Evolutionary conservation across 2,797 vertebrate species (phyloP).

Genomic region (Rhabdophis nuchalis): DNA sequence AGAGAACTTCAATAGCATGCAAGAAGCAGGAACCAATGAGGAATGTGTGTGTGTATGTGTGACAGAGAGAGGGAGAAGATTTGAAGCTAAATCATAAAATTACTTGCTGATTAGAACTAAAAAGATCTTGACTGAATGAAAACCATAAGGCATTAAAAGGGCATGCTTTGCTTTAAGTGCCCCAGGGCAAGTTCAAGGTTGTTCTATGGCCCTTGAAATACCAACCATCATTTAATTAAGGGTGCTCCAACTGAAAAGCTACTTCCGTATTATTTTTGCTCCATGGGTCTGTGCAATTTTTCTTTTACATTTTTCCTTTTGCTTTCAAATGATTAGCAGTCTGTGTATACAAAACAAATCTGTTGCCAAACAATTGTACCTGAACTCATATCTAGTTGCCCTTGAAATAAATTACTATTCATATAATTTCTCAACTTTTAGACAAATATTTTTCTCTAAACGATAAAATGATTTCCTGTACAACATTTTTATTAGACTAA

Average conservation of each 20-base stretch:
- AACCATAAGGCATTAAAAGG: conserved; percentile 28
- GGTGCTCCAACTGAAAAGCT: neutral
- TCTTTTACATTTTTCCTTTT: neutral
- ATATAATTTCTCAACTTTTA: neutral
- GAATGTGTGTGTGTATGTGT: too few species aligned
- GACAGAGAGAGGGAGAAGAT: neutral
- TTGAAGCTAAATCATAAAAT: conserved; percentile 43
- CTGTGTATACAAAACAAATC: neutral
- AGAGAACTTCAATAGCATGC: conserved; percentile 21
- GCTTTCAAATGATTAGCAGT: neutral
- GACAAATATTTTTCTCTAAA: neutral
- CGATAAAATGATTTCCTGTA: neutral
- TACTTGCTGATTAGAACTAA: conserved; percentile 39
- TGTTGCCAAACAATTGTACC: neutral
- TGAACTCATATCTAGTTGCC: neutral
- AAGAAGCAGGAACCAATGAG: neutral
- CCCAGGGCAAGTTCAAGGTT: neutral
- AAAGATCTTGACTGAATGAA: conserved; percentile 35
- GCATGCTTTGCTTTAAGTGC: conserved; percentile 4
- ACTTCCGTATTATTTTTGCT: neutral
- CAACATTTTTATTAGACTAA: neutral
- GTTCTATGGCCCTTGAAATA: conserved; percentile 1
- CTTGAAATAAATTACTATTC: neutral
- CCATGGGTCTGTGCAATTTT: neutral
- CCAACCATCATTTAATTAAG: neutral